Conservation (phyloP, 2,113 vertebrate genomes). For the Nerophis ophidion region DNA sequence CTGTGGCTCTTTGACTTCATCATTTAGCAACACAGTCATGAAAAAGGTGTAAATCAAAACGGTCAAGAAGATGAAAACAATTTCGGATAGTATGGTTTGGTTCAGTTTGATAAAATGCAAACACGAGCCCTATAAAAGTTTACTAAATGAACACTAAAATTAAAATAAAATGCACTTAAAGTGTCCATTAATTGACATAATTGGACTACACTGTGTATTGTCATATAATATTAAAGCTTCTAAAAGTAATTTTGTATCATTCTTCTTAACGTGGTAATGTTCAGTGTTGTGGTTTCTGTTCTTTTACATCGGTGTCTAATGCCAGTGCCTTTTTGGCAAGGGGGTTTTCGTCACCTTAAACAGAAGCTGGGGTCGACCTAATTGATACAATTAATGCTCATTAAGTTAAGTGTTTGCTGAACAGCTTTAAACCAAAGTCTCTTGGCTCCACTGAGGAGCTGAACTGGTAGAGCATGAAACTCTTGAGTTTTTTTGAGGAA, state of each 20-base stretch:
- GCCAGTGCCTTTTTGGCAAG: conserved; percentile 30
- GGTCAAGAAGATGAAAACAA: too few species aligned
- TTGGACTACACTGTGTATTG: too few species aligned
- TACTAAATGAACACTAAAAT: too few species aligned
- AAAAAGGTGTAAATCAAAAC: too few species aligned
- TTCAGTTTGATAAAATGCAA: too few species aligned
- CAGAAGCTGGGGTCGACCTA: conserved; percentile 55
- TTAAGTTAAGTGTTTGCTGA: conserved; percentile 60
- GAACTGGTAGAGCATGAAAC: conserved; percentile 60
- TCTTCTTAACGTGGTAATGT: conserved; percentile 18
- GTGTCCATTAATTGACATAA: too few species aligned
- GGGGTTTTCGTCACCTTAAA: conserved; percentile 41
- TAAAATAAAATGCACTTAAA: too few species aligned
- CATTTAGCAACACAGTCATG: too few species aligned
- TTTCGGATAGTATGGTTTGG: too few species aligned
- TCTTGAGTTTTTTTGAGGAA: conserved; percentile 62
- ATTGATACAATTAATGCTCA: conserved; percentile 67
- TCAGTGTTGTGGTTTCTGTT: neutral
- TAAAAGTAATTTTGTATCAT: conserved; percentile 3
- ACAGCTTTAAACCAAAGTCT: conserved; percentile 52
- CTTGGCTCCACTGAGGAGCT: conserved; percentile 58
- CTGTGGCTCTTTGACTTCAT: too few species aligned
- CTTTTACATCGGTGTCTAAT: conserved; percentile 19
- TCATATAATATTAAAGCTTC: too few species aligned
- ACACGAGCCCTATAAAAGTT: too few species aligned